Conservation (phyloP, 2,797 vertebrate genomes). For the Sardinella longiceps region DNA sequence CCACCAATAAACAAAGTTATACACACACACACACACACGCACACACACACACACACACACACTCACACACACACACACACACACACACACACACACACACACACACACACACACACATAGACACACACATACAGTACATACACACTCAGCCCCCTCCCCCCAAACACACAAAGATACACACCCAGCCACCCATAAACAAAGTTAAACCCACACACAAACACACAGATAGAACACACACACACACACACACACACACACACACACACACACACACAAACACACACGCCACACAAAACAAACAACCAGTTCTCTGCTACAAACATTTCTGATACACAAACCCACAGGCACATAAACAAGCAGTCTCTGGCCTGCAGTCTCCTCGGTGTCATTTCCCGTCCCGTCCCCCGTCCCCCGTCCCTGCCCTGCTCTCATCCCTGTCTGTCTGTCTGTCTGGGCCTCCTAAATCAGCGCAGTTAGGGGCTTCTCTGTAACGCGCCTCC, state of each 20-base stretch:
- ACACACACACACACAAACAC: background rate
- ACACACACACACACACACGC: background rate
- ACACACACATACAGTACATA: slow-evolving; percentile 2
- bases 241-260: background rate
- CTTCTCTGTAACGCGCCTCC: slow-evolving; percentile 64
- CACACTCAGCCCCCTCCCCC: slow-evolving; percentile 18
- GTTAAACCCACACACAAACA: slow-evolving; percentile 16
- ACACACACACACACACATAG: background rate
- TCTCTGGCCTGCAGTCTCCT: background rate
- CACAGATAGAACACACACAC: background rate
- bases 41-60: background rate
- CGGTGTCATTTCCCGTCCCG: background rate
- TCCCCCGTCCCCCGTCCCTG: no score
- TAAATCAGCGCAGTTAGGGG: background rate
- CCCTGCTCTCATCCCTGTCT: background rate
- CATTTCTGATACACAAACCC: background rate
- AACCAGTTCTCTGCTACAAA: background rate
- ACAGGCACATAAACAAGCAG: background rate
- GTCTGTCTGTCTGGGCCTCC: background rate
- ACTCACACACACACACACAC: slow-evolving; percentile 16
- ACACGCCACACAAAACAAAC: background rate
- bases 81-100: background rate
- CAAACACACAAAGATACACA: background rate
- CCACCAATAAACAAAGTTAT: background rate
- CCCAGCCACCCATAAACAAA: background rate